These are phyloP conservation scores for Chelidonichthys spinosus DNA, from an alignment of 2,797 vertebrate genomes.

Conservation along the genomic window DNA sequence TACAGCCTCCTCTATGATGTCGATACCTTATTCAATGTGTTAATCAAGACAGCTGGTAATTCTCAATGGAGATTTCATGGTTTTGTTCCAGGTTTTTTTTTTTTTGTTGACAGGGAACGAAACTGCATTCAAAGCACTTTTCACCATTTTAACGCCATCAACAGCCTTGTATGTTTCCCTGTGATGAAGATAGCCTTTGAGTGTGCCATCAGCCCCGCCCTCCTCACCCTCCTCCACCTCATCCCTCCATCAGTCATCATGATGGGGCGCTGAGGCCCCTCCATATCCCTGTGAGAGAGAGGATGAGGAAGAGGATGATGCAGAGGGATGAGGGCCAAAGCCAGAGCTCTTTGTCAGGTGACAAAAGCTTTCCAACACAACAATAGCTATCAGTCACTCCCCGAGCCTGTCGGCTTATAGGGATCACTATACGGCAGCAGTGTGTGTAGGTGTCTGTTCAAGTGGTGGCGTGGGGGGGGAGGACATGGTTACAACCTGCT, in stretches of 20 bases:
- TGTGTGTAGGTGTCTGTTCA: slow-evolving; percentile 78
- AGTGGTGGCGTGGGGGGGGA: slow-evolving; percentile 32
- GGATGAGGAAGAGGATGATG: slow-evolving; percentile 81
- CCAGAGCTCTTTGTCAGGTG: slow-evolving; percentile 81
- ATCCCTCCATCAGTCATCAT: slow-evolving; percentile 74
- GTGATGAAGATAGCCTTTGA: slow-evolving; percentile 52
- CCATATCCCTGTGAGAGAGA: slow-evolving; percentile 75
- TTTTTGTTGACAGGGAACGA: slow-evolving; percentile 30
- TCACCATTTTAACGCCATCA: slow-evolving; percentile 17
- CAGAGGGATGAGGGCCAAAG: slow-evolving; percentile 81
- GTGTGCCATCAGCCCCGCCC: slow-evolving; percentile 16
- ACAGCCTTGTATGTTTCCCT: slow-evolving; percentile 11
- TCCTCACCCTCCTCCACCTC: slow-evolving; percentile 43
- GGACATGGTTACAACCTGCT: slow-evolving; percentile 54
- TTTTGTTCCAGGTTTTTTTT: slow-evolving; percentile 31
- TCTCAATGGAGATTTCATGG: slow-evolving; percentile 51
- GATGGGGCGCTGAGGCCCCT: slow-evolving; percentile 70
- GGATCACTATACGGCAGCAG: slow-evolving; percentile 71
- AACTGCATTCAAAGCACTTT: slow-evolving; percentile 28
- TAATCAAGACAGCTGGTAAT: slow-evolving; percentile 71
- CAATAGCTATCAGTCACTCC: slow-evolving; percentile 83
- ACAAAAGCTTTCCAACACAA: slow-evolving; percentile 81
- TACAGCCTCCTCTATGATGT: slow-evolving; percentile 54
- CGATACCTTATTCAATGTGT: slow-evolving; percentile 64
- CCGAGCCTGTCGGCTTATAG: slow-evolving; percentile 79